These are phyloP conservation scores for Mohoua ochrocephala DNA, from an alignment of 2,113 vertebrate species.

Conservation along the genomic window DNA sequence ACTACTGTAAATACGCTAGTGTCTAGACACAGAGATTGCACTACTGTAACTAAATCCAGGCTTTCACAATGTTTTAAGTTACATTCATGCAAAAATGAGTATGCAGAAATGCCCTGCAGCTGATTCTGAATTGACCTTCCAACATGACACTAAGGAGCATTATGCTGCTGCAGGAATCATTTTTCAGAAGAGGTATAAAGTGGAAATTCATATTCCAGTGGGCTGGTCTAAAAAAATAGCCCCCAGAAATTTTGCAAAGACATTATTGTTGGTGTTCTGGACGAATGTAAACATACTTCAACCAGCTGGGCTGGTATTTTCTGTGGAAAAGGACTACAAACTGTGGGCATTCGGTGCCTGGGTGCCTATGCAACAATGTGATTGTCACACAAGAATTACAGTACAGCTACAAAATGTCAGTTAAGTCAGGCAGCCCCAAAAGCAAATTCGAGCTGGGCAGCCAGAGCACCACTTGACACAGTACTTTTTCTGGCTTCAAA, in stretches of 20 bases:
- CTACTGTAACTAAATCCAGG: not conserved
- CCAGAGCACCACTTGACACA: not conserved
- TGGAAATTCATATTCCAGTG: not conserved
- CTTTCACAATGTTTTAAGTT: not conserved
- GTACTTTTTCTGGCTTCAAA: not conserved
- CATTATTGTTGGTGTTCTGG: not conserved
- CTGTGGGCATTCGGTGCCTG: not conserved
- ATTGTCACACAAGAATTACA: not conserved
- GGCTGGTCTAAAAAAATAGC: not conserved
- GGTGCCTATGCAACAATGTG: not conserved
- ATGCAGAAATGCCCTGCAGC: not conserved
- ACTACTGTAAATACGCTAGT: not conserved
- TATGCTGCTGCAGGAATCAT: not conserved
- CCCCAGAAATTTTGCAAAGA: not conserved
- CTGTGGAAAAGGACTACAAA: not conserved
- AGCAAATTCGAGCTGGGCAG: not conserved
- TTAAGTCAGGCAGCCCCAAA: not conserved
- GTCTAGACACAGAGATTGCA: not conserved
- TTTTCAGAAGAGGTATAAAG: not conserved
- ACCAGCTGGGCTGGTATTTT: not conserved
- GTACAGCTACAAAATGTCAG: not conserved
- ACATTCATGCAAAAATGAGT: not conserved
- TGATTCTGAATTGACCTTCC: not conserved
- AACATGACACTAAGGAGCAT: not conserved
- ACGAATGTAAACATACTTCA: not conserved